Percentiles rank a stretch among this genome's conserved stretches.
Evolutionary conservation across 2,113 vertebrate genomes (phyloP).

Genomic region (Aphelocoma coerulescens): DNA sequence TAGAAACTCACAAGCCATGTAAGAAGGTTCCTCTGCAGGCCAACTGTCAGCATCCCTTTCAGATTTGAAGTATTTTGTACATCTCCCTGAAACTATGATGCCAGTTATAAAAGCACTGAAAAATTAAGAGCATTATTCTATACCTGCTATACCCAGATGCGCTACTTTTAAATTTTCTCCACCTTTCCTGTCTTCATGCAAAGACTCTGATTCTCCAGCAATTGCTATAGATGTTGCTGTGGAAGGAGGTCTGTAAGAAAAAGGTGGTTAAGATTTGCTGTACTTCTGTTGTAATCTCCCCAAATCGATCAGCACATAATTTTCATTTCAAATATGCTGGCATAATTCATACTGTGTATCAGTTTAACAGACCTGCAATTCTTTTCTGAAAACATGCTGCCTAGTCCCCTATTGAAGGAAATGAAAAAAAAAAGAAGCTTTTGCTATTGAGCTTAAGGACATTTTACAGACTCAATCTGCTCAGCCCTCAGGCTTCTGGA

Average conservation of each 20-base stretch:
- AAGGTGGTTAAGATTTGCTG: background rate
- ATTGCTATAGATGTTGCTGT: conserved; percentile 86
- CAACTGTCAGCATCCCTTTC: background rate
- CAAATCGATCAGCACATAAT: background rate
- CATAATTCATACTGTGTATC: background rate
- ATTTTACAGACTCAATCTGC: background rate
- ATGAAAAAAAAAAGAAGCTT: background rate
- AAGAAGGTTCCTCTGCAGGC: background rate
- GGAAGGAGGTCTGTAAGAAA: conserved; percentile 82
- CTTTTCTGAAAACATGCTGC: background rate
- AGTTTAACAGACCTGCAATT: background rate
- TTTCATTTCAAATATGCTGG: background rate
- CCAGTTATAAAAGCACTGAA: background rate
- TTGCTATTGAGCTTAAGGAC: background rate
- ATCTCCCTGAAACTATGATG: background rate
- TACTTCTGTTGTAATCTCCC: background rate
- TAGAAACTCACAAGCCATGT: background rate
- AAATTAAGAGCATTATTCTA: background rate
- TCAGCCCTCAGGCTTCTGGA: background rate
- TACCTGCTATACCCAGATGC: conserved; percentile 75
- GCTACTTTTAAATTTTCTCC: conserved; percentile 78
- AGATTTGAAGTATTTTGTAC: background rate
- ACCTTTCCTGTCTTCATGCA: conserved; percentile 88
- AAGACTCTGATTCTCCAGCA: conserved; percentile 78
- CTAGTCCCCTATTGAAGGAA: background rate